Percentiles rank a stretch among this genome's conserved stretches.
These are phyloP conservation scores for Helogale parvula DNA, from an alignment of 2,113 vertebrate genomes.

Conservation along the genomic window DNA sequence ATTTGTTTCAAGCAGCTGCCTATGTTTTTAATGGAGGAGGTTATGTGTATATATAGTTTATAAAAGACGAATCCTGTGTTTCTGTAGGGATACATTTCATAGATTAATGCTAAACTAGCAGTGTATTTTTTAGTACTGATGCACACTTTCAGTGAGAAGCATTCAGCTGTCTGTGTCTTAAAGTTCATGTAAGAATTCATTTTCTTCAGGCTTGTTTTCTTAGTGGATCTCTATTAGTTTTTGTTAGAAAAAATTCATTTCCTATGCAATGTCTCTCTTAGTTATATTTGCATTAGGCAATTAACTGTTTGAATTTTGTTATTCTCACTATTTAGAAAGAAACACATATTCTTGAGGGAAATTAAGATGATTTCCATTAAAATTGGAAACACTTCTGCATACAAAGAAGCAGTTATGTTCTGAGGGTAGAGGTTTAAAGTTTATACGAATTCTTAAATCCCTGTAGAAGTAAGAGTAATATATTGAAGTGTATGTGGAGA, in stretches of 20 bases:
- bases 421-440: not conserved
- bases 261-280: slow-evolving; percentile 46
- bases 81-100: not conserved
- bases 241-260: slow-evolving; percentile 63
- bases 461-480: not conserved
- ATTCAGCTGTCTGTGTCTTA: slow-evolving; percentile 15
- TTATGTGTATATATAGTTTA: not conserved
- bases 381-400: slow-evolving; percentile 2
- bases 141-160: not conserved
- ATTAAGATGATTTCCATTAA: slow-evolving; percentile 54
- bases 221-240: slow-evolving; percentile 40
- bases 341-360: slow-evolving; percentile 56
- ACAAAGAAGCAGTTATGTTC: not conserved
- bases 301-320: slow-evolving; percentile 56
- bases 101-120: not conserved
- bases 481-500: not conserved
- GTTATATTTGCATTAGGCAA: slow-evolving; percentile 46
- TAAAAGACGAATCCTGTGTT: not conserved
- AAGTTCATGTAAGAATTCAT: slow-evolving; percentile 18
- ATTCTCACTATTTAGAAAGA: slow-evolving; percentile 37
- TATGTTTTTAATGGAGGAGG: not conserved
- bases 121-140: not conserved
- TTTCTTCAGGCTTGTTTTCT: slow-evolving; percentile 43
- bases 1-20: not conserved
- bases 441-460: not conserved